Conservation (phyloP, 2,113 vertebrate species). For the Alethe castanea region DNA sequence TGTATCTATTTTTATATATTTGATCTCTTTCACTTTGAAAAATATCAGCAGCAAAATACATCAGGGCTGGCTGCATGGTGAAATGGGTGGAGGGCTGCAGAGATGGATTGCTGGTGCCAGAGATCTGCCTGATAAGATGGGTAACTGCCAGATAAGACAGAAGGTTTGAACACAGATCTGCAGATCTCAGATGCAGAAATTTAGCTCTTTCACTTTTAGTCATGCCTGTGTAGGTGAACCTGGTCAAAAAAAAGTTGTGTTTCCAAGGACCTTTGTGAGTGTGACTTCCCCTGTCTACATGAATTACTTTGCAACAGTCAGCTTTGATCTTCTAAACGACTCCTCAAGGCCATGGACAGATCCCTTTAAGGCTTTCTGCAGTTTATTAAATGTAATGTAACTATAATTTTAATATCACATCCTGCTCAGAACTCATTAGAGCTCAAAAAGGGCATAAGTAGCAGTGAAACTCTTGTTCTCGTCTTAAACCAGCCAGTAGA, state of each 20-base stretch:
- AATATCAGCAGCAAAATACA: not conserved
- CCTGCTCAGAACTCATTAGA: constrained; percentile 23
- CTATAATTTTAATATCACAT: constrained; percentile 31
- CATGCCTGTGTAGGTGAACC: not conserved
- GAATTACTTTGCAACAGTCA: constrained; percentile 31
- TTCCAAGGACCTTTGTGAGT: constrained; percentile 15
- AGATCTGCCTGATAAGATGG: constrained; percentile 27
- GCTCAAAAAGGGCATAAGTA: not conserved
- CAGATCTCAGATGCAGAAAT: not conserved
- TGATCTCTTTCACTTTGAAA: constrained; percentile 41
- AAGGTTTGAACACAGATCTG: constrained; percentile 18
- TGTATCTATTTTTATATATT: constrained; percentile 18
- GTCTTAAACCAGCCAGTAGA: not conserved
- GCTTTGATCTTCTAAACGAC: constrained; percentile 35
- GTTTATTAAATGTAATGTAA: constrained; percentile 18
- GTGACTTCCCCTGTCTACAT: not conserved
- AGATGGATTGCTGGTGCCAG: constrained; percentile 1
- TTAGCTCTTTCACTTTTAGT: constrained; percentile 15
- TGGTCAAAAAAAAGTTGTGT: constrained; percentile 14
- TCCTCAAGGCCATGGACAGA: constrained; percentile 6
- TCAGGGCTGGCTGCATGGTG: not conserved
- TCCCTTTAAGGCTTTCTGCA: constrained; percentile 18
- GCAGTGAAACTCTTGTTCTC: constrained; percentile 13
- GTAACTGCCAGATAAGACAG: constrained; percentile 29
- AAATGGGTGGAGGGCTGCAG: constrained; percentile 17